These are phyloP conservation scores for Heterotilapia buettikoferi DNA, from an alignment of 2,113 vertebrate genomes.

Conservation along the genomic window DNA sequence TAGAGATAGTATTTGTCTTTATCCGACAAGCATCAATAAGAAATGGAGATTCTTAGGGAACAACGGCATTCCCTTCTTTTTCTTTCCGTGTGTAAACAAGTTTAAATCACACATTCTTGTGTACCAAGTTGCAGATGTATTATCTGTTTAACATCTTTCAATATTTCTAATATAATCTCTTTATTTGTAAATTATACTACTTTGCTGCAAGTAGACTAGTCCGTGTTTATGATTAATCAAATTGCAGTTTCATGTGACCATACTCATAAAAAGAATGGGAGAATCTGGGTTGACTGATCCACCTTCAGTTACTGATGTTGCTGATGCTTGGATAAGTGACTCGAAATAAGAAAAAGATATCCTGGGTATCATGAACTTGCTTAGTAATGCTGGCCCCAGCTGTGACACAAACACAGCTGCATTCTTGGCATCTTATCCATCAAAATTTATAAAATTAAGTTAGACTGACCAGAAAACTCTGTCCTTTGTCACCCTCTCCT, in stretches of 20 bases:
- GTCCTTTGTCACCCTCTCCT: conserved; percentile 90
- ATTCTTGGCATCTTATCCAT: background rate
- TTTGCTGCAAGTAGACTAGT: background rate
- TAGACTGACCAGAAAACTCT: conserved; percentile 84
- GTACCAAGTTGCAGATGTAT: background rate
- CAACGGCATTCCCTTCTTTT: background rate
- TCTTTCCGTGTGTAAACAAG: background rate
- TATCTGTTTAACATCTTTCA: background rate
- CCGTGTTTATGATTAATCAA: background rate
- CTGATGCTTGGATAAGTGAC: background rate
- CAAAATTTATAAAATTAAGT: background rate
- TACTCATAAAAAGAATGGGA: background rate
- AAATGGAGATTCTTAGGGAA: background rate
- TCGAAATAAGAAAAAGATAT: background rate
- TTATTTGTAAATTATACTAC: background rate
- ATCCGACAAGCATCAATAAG: background rate
- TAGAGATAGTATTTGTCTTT: background rate
- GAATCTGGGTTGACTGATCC: background rate
- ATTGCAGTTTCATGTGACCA: background rate
- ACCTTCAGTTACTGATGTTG: background rate
- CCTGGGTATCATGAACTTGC: background rate
- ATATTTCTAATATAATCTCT: background rate
- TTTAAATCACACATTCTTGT: background rate
- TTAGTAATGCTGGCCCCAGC: background rate
- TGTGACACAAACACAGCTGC: background rate